A percentile compares a stretch with the other conserved stretches of the same genome.
Evolutionary conservation across 2,888 invertebrate genomes (phyloP).

Genomic region (Yponomeuta evonymella): DNA sequence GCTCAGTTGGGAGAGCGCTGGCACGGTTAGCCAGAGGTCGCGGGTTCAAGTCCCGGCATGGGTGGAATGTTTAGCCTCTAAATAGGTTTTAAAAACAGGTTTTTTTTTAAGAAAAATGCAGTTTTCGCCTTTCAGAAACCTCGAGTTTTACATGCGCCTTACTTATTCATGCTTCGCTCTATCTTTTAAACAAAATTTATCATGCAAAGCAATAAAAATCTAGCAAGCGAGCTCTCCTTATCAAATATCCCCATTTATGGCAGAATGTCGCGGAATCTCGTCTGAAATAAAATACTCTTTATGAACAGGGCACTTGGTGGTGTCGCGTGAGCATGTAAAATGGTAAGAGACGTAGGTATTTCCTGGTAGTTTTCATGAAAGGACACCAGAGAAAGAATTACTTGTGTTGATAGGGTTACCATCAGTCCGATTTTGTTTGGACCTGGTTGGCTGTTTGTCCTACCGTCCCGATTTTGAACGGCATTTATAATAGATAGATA

Average conservation of each 20-base stretch:
- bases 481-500: no score
- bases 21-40: no score
- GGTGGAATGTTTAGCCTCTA: no score
- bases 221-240: conserved; percentile 1
- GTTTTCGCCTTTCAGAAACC: no score
- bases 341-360: neutral
- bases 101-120: no score
- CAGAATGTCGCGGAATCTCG: neutral
- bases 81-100: no score
- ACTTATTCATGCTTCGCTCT: neutral
- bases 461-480: no score
- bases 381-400: neutral
- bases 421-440: no score
- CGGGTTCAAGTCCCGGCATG: no score
- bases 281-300: neutral
- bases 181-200: neutral
- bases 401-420: no score
- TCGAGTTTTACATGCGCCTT: neutral
- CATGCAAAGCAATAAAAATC: neutral
- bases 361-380: neutral
- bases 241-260: neutral
- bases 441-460: no score
- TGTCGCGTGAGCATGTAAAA: neutral
- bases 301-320: neutral
- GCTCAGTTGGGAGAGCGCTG: no score